Evolutionary conservation across 2,113 vertebrate genomes (phyloP), one percentile per base, ranked within the genome.

Genomic region (Odontophorus gujanensis): DNA sequence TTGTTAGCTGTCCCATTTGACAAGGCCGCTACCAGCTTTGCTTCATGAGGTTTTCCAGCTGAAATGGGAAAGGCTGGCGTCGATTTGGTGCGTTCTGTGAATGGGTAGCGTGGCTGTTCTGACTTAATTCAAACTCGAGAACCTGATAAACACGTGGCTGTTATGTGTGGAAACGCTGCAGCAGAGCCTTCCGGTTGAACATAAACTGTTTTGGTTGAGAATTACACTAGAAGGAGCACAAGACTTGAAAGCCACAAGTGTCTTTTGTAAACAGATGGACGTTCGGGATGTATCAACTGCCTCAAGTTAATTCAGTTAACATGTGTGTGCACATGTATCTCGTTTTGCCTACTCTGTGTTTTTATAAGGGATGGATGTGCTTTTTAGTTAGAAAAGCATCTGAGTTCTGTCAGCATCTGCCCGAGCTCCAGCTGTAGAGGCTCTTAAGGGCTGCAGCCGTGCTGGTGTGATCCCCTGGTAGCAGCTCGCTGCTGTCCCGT

Each of bases 221-320:
- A 79, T 78, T 91, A 66, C 57, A 13, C 71, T 87, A 4, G 80
- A 57, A 77, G 95, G 75, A 96, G 90, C 30, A 90, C 71, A 95
- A 51, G 78, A 79, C 83, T 95, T 69, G 82, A 74, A 96, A 96
- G 87, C 96, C 66, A 67, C 81, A 91, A 95, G 88, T 86, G 79
- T 87, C 92, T 94, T 96, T 86, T 81, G 92, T 97, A 97, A 97
- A 95, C 96, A 95, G 88, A 87, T 57, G 92, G 93, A 90, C 81
- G 89, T 96, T 90, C 93, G 87, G 94, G 90, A 92, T 63, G 42
- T 50, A 95, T 51, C 85, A 83, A 81, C 93, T 96, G 86, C 83
- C 96, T 96, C 24, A 28, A 86, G 76, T 95, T 95, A 95, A 92
- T 94, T 96, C 92, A 71, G 81, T 96, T 96, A 85, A 75, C 90